These are phyloP conservation scores for Sebastes fasciatus DNA, from an alignment of 2,113 vertebrate genomes.

Conservation along the genomic window DNA sequence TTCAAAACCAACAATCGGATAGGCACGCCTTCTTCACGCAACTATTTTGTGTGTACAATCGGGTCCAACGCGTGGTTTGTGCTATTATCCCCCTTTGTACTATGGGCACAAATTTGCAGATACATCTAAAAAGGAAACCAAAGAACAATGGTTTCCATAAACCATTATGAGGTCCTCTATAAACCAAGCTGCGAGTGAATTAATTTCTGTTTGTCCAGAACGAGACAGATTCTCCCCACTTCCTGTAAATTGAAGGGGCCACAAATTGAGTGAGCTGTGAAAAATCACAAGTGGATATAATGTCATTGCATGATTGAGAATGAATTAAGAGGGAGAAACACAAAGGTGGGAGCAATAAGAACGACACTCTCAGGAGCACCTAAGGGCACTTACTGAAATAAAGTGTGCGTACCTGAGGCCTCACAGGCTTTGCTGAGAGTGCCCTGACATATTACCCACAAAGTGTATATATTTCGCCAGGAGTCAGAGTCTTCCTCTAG, in stretches of 20 bases:
- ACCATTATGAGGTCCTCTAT: background rate
- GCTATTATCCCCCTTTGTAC: background rate
- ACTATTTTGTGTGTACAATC: background rate
- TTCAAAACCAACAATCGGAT: background rate
- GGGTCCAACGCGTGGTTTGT: background rate
- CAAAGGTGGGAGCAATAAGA: constrained; percentile 9
- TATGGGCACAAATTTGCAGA: background rate
- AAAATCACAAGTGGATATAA: constrained; percentile 20
- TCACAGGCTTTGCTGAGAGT: constrained; percentile 30
- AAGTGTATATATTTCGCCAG: constrained; percentile 50
- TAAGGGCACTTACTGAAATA: constrained; percentile 59
- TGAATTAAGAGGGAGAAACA: constrained; percentile 20
- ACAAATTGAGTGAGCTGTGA: constrained; percentile 16
- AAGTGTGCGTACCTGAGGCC: constrained; percentile 52
- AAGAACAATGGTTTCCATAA: background rate
- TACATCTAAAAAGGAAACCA: background rate
- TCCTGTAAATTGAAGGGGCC: constrained; percentile 35
- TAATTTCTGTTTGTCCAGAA: background rate
- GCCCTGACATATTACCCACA: constrained; percentile 35
- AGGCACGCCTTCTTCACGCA: background rate
- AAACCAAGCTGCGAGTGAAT: background rate
- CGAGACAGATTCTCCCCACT: constrained; percentile 23
- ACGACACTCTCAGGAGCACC: constrained; percentile 17
- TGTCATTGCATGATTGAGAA: constrained; percentile 30
- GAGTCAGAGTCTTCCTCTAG: constrained; percentile 18